These are phyloP conservation scores for Polymixis lichenea DNA, from an alignment of 2,888 invertebrate genomes.

Conservation along the genomic window DNA sequence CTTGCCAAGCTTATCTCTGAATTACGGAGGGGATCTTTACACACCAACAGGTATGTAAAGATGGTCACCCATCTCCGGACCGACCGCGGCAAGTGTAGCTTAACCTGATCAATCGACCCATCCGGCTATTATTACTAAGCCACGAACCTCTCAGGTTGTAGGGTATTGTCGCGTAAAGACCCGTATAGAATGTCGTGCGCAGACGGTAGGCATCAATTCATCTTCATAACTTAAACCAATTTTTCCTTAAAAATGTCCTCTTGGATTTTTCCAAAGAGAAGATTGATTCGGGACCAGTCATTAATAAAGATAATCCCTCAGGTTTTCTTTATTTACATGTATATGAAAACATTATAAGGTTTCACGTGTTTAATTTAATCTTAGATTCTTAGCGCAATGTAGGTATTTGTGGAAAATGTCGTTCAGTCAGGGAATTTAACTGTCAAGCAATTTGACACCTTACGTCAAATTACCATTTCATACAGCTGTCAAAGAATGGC, in stretches of 20 bases:
- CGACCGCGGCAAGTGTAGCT: too few relatives aligned
- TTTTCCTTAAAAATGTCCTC: constrained; percentile 52
- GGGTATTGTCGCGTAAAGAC: neutral
- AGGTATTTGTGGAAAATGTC: constrained; percentile 54
- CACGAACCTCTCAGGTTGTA: too few relatives aligned
- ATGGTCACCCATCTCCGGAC: too few relatives aligned
- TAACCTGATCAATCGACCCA: too few relatives aligned
- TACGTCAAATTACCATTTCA: neutral
- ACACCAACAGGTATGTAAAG: too few relatives aligned
- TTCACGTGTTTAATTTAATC: constrained; percentile 73
- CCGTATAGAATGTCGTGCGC: neutral
- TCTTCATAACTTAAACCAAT: constrained; percentile 41
- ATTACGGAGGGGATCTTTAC: too few relatives aligned
- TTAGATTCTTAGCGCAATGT: constrained; percentile 67
- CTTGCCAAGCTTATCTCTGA: too few relatives aligned
- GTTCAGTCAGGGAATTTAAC: neutral
- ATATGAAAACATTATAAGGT: constrained; percentile 81
- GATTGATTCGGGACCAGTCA: constrained; percentile 76
- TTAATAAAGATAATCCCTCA: constrained; percentile 76
- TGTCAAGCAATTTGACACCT: neutral
- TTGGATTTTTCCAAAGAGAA: constrained; percentile 66
- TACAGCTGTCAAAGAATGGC: neutral
- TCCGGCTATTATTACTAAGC: too few relatives aligned
- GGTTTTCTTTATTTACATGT: constrained; percentile 81
- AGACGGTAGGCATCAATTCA: neutral